Evolutionary conservation across 2,113 vertebrate genomes (phyloP).

Genomic region (Trichechus manatus): DNA sequence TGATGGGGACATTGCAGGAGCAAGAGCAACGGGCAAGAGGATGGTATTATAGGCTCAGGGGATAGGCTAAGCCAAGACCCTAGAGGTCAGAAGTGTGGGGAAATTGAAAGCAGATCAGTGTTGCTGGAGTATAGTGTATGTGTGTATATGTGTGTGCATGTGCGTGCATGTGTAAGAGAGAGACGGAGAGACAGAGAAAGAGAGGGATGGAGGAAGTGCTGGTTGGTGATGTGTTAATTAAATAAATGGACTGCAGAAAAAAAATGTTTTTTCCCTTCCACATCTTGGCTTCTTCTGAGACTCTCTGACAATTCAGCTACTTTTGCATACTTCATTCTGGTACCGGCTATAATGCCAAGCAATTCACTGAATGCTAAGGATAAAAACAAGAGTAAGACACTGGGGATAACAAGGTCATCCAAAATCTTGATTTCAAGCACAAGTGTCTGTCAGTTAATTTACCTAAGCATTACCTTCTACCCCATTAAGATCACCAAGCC

Average conservation of each 20-base stretch:
- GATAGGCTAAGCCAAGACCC: background rate
- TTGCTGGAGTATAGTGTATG: background rate
- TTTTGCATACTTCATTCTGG: background rate
- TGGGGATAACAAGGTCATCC: background rate
- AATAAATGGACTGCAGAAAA: background rate
- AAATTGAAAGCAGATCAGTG: background rate
- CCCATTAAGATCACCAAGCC: background rate
- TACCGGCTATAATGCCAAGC: background rate
- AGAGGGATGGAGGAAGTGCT: background rate
- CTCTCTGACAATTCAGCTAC: background rate
- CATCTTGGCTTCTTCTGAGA: background rate
- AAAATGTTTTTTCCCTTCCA: background rate
- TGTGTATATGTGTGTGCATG: background rate
- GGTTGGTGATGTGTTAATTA: background rate
- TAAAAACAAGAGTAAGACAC: background rate
- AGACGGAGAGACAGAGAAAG: background rate
- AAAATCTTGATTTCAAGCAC: background rate
- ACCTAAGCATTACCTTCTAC: background rate
- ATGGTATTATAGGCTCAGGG: background rate
- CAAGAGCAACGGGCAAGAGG: background rate
- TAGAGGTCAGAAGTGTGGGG: background rate
- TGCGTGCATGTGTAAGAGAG: rapidly evolving
- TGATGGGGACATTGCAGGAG: background rate
- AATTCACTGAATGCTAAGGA: background rate
- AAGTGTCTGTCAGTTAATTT: background rate